phyloP scores from a whole-genome alignment of 2,113 vertebrate genomes.

The Uropsilus gracilis region DNA sequence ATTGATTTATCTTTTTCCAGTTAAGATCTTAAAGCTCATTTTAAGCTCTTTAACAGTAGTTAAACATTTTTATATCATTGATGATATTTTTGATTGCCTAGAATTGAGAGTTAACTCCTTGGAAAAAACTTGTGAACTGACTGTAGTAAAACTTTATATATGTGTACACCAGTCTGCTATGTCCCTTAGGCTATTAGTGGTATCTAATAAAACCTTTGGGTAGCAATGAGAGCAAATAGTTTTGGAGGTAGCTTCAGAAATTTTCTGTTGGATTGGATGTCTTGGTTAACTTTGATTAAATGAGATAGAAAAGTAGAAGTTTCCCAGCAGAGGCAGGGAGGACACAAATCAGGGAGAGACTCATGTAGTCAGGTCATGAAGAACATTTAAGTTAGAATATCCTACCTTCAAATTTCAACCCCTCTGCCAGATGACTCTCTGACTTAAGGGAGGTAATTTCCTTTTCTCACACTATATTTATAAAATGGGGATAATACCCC shows the following conservation, averaged over 20 bases:
- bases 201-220: neutral
- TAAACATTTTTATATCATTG: neutral
- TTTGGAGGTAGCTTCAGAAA: neutral
- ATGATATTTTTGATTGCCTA: neutral
- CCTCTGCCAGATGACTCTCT: neutral
- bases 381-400: neutral
- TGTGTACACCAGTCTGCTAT: neutral
- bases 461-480: neutral
- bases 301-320: neutral
- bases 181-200: neutral
- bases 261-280: neutral
- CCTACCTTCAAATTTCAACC: neutral
- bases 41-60: neutral
- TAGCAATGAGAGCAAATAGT: neutral
- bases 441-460: neutral
- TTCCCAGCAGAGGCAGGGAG: neutral
- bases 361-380: neutral
- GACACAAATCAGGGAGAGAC: neutral
- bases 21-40: neutral
- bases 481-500: neutral
- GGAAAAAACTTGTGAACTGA: neutral
- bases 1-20: constrained; percentile 2
- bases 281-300: neutral
- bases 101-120: neutral
- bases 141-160: neutral